Base-by-base conservation (phyloP, 2,888 invertebrate species). In the Endomychus coccineus region DNA sequence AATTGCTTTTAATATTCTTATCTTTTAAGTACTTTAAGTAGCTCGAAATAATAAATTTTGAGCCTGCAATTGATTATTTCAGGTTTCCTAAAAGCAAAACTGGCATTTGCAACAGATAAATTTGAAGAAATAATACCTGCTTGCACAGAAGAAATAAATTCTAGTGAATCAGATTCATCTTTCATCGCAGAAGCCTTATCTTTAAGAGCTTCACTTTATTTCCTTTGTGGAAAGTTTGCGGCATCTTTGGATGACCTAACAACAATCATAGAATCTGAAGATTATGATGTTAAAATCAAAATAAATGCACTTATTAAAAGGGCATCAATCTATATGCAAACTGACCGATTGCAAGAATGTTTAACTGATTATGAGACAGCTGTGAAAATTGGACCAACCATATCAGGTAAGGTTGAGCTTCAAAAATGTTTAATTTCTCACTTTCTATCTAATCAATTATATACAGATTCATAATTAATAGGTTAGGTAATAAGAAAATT, bases 221-320 rank as follows among this genome's bases (percentile, higher is more conserved):
- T 89, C 39, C 69, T 94, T 16, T 71, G 78, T 22, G 89, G 89
- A 3, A 77, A 81, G 55, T 80, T 86, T 53, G 74, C 77, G 22
- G 75, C 78, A 43, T 80, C 88, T 3, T 69, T 81, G 37, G 68
- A 69, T 39, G 90, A 90, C 62, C 75, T 89, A 37, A 76, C 75
- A 45, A 71, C 67, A 30, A 76, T 88, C 38, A 78, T 88, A 51
- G 71, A 76, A 12, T 76, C 77, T 58, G 70, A 75, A 49, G 72
- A 75, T 50, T 70, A 77, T 27, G 69, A 71, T 44, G 67, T 70
- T 3, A 79, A 76, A 55, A 70, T 85, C 2, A 79, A 78, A 58
- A 81, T 85, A 0, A 92, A 90, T 69, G 87, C 90, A 10, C 68
- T 91, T 31, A 85, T 95, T 37, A 92, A 92, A 65, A 74, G 90